Percentiles rank a stretch among this genome's conserved stretches.
Conservation (phyloP, 2,113 vertebrate genomes). For the Pao palembangensis region DNA sequence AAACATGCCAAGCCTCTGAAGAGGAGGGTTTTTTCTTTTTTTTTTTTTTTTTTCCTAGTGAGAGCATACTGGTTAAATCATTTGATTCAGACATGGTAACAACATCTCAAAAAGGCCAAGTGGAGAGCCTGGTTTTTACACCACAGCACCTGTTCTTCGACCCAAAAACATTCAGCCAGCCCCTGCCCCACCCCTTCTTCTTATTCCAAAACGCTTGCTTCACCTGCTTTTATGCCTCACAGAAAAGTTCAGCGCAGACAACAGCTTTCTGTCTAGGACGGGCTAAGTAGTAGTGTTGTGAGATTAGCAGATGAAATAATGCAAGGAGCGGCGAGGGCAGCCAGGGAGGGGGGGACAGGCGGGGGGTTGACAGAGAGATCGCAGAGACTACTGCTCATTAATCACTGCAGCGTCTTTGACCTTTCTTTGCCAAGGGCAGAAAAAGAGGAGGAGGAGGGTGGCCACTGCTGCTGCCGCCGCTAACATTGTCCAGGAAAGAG, state of each 20-base stretch:
- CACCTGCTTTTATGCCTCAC: conserved; percentile 3
- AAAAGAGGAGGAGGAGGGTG: conserved; percentile 67
- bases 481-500: conserved; percentile 43
- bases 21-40: conserved; percentile 20
- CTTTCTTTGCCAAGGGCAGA: conserved; percentile 83
- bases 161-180: conserved; percentile 28
- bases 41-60: conserved; percentile 38
- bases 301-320: conserved; percentile 79
- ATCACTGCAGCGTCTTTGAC: conserved; percentile 82
- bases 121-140: conserved; percentile 55
- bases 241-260: conserved; percentile 21
- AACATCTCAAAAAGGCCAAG: conserved; percentile 61
- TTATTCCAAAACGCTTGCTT: background rate
- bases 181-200: background rate
- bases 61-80: conserved; percentile 59
- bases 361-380: conserved; percentile 76
- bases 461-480: conserved; percentile 15
- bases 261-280: conserved; percentile 35
- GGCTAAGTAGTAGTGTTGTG: conserved; percentile 65
- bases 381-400: conserved; percentile 80
- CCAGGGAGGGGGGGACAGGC: conserved; percentile 24
- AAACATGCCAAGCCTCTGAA: conserved; percentile 37
- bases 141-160: conserved; percentile 49
- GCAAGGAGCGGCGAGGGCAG: conserved; percentile 51
- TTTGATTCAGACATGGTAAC: conserved; percentile 45